Base-by-base conservation (phyloP, 2,797 vertebrate genomes). In the Oceanodroma leucorhoa region DNA sequence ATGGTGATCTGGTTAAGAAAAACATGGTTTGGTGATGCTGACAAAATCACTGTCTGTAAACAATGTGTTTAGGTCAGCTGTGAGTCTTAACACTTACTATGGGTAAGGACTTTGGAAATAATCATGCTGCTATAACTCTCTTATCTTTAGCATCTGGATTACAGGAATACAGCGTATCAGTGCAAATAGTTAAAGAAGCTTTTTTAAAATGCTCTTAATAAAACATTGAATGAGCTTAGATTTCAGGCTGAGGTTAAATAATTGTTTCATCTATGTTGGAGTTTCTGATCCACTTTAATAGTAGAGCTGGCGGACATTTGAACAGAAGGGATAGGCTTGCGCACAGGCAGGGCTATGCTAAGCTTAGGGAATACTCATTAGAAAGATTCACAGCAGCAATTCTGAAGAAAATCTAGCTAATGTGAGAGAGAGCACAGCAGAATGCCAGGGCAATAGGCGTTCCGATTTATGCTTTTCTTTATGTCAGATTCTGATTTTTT, bases 231-330 rank as follows among this genome's bases (percentile, higher is more conserved):
- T 40, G 14, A 57, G 21, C 22, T 57, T 80, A 75, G 22, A 66
- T 85, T 93, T 92, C 36, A 76, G 43, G 8, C 43, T 83, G 32
- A 65, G 23, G 66, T 89, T 84, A 72, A 88, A 57, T 40, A 64
- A 22, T 73, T 24, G 14, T 85, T 85, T 89, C 11, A 38, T 76
- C 43, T 77, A 0, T 38, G 9, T 27, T 51, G 50, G n/a, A 36
- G 51, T 43, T 64, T 69, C 43, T 32, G 57, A 55, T 83, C 26
- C 32, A 9, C 40, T 72, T 65, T 21, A 62, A 7, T 81, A 21
- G n/a, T 14, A 93, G 64, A 82, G 10, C 78, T 62, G 40, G 67
- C 0, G 0, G 67, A 38, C 34, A 15, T 80, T 77, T 89, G 48
- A 83, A 60, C 60, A 67, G 51, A 72, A 79, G 41, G 2, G 2